Percentiles rank a stretch among this genome's conserved stretches.
Evolutionary conservation across 2,888 invertebrate genomes (phyloP).

Genomic region (Diaprepes abbreviatus): DNA sequence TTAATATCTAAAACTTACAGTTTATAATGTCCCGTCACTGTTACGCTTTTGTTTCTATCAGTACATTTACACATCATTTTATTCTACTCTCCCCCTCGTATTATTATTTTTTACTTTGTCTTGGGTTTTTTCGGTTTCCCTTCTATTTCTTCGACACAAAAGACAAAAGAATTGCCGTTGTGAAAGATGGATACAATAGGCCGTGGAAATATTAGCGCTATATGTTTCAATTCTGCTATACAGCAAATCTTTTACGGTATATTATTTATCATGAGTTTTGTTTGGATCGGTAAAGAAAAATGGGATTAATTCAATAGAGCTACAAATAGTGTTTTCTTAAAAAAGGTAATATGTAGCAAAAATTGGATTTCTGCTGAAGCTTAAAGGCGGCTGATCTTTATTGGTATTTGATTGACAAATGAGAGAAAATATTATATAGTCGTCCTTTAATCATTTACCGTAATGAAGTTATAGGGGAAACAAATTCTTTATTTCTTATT

Average conservation of each 20-base stretch:
- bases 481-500: too few relatives aligned
- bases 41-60: too few relatives aligned
- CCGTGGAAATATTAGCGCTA: conserved; percentile 10
- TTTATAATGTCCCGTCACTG: too few relatives aligned
- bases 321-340: neutral
- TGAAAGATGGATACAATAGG: conserved; percentile 11
- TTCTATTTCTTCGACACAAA: conserved; percentile 12
- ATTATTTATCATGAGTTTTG: neutral
- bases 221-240: conserved; percentile 1
- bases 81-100: neutral
- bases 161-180: conserved; percentile 7
- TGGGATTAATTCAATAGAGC: neutral
- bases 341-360: neutral
- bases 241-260: neutral
- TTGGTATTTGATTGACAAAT: neutral
- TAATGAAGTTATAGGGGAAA: too few relatives aligned
- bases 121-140: neutral
- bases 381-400: neutral
- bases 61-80: neutral
- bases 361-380: neutral
- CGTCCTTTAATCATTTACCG: too few relatives aligned
- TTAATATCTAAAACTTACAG: too few relatives aligned
- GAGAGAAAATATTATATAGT: too few relatives aligned
- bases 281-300: neutral
- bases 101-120: conserved; percentile 1